Evolutionary conservation across 2,113 vertebrate genomes (phyloP).

Genomic region (Tauraco erythrolophus): DNA sequence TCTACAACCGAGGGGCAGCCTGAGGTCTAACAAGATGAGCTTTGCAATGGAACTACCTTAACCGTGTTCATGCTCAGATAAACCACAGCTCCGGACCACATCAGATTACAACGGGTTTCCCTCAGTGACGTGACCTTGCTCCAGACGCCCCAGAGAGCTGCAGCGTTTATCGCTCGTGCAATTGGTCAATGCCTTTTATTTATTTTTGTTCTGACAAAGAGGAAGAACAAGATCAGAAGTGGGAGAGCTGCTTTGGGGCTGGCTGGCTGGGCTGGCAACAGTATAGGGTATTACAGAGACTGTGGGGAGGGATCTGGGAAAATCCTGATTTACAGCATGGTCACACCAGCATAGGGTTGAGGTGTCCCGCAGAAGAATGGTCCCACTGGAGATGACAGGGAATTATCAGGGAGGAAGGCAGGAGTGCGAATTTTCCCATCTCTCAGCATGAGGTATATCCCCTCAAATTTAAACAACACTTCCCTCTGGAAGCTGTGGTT

Average conservation of each 20-base stretch:
- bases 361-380: accelerated
- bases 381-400: not conserved
- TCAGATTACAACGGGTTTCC: not conserved
- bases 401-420: not conserved
- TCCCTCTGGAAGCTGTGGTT: not conserved
- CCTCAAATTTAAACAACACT: not conserved
- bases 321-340: not conserved
- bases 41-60: not conserved
- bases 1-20: not conserved
- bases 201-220: not conserved
- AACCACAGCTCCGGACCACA: not conserved
- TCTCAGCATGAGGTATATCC: not conserved
- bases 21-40: not conserved
- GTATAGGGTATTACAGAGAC: not conserved
- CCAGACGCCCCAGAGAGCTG: not conserved
- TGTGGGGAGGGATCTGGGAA: not conserved
- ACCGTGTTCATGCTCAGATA: accelerated
- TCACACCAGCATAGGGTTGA: not conserved
- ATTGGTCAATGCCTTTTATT: not conserved
- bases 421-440: not conserved
- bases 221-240: not conserved
- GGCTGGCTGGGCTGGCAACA: not conserved
- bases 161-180: not conserved
- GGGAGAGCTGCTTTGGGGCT: not conserved
- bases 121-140: not conserved